These are phyloP conservation scores for Torymus texanus DNA, from an alignment of 2,888 invertebrate species.

Conservation along the genomic window DNA sequence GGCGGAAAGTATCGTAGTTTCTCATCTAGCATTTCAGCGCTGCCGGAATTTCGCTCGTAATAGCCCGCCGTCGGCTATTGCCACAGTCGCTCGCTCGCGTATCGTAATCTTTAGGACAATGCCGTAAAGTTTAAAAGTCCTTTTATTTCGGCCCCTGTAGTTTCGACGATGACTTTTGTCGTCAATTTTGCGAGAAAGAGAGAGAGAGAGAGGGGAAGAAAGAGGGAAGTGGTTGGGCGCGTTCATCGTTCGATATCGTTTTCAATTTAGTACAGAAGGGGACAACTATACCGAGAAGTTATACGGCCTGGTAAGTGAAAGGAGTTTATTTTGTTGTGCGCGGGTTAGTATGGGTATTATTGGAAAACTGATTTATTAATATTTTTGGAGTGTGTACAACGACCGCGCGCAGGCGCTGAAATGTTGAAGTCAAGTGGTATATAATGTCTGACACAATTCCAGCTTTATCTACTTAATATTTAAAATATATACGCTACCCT, in stretches of 20 bases:
- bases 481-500: too few species aligned
- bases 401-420: too few species aligned
- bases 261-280: constrained; percentile 1
- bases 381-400: too few species aligned
- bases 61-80: background rate
- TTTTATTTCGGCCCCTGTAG: constrained; percentile 4
- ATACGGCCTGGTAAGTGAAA: too few species aligned
- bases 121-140: constrained; percentile 6
- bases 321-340: background rate
- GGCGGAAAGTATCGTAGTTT: constrained; percentile 37
- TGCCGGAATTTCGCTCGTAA: constrained; percentile 30
- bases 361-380: too few species aligned
- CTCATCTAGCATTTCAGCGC: constrained; percentile 29
- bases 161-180: constrained; percentile 19
- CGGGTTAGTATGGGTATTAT: background rate
- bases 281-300: too few species aligned
- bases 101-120: constrained; percentile 39
- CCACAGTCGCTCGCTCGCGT: background rate
- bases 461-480: too few species aligned
- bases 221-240: background rate
- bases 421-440: too few species aligned
- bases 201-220: background rate
- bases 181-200: constrained; percentile 13
- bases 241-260: constrained; percentile 9
- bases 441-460: too few species aligned